phyloP scores from a whole-genome alignment of 1,140 invertebrate species.

The Lucilia sericata region DNA sequence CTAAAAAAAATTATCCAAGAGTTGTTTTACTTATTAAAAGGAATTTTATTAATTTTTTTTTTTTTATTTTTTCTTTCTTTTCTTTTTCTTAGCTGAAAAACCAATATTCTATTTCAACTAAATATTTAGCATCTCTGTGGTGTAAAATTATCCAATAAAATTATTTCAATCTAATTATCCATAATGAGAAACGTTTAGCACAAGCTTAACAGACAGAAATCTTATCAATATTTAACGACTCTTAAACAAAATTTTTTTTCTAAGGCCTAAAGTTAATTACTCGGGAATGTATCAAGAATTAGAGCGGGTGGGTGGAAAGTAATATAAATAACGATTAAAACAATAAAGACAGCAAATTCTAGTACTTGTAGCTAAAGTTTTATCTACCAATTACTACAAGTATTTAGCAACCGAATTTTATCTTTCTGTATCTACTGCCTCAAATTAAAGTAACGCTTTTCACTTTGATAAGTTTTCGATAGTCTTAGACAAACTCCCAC shows the following conservation, averaged over 20 bases:
- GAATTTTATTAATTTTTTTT: too few relatives aligned
- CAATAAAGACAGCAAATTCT: conserved; percentile 8
- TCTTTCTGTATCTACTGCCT: not conserved
- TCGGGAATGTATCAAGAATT: not conserved
- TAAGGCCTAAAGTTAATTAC: not conserved
- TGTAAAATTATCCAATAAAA: not conserved
- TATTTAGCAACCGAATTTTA: not conserved
- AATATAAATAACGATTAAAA: conserved; percentile 27
- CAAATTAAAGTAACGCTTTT: not conserved
- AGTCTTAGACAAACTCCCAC: not conserved
- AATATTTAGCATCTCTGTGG: too few relatives aligned
- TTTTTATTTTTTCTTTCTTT: too few relatives aligned
- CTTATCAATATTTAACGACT: conserved; percentile 39
- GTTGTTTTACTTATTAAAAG: too few relatives aligned
- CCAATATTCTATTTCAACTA: too few relatives aligned
- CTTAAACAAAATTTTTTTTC: not conserved
- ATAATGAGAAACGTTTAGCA: conserved; percentile 36
- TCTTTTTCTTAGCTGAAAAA: too few relatives aligned
- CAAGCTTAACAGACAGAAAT: not conserved
- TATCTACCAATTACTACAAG: not conserved
- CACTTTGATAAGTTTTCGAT: not conserved
- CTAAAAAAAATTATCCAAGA: too few relatives aligned
- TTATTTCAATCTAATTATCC: conserved; percentile 16
- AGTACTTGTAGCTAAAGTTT: not conserved
- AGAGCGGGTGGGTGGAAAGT: not conserved